Evolutionary conservation across 92 coral and sea anemone species (phyloP), one percentile per base, ranked within the genome.

Genomic region (Epizoanthus fatuus): DNA sequence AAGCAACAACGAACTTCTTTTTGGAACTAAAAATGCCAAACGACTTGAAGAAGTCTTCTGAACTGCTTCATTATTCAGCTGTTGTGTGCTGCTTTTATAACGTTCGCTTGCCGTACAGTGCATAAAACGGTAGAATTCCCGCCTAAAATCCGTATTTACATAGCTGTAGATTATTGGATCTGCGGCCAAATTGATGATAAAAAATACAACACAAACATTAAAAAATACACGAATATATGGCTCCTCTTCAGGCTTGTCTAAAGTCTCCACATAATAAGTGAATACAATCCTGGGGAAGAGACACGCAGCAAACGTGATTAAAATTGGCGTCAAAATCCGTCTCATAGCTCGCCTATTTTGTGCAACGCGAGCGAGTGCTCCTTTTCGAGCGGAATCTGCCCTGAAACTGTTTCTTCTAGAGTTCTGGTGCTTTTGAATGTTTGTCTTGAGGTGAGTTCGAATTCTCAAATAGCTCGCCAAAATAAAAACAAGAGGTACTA

Each of bases 131-230:
- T 73, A 56, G 49, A 96, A 92, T 59, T 96, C 98, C 37, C 96
- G 92, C 9, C 98, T 92, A 85, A 96, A 96, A 53, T 96, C 98
- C 56, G 97, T 81, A 83, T 94, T 96, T 2, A 94, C 91, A 7
- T 90, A 89, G 37, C 95, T 90, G 79, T 96, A 96, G 52, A 96
- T 94, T 19, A 96, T 65, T 11, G 98, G 98, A 37, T 96, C 95
- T n/a, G 88, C 94, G 0, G 95, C 89, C 57, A 93, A 86, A 54
- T 96, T 96, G 2, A 90, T 49, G 47, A 88, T 68, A 47, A 96
- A 32, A 2, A 96, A 75, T 15, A 96, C 85, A 0, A 44, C 47
- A 55, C 79, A 81, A n/a, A 94, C 13, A 42, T 93, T 87, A 67
- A 65, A 80, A 29, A 89, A 49, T 8, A 79, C 29, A 13, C 88